phyloP scores from a whole-genome alignment of 2,113 vertebrate genomes.

The Sus scrofa region T2T-Sscrofa CM000812.6:55009501-55010000 shows the following conservation, averaged over 20 bases:
- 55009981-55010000: background rate
- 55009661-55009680: background rate
- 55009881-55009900: background rate
- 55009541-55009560: background rate
- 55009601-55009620: background rate
- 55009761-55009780: background rate
- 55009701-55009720: background rate
- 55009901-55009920: background rate
- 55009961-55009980: background rate
- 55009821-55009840: background rate
- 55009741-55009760: background rate
- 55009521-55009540: background rate
- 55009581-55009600: background rate
- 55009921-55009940: background rate
- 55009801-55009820: background rate
- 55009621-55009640: background rate
- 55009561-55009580: background rate
- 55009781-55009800: background rate
- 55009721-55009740: slow-evolving; percentile 1
- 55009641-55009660: background rate
- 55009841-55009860: background rate
- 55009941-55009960: background rate
- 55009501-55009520: background rate
- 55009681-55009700: slow-evolving; percentile 24
- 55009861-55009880: background rate